phyloP scores from a whole-genome alignment of 2,888 invertebrate genomes.

The Leptogaster cylindrica region DNA sequence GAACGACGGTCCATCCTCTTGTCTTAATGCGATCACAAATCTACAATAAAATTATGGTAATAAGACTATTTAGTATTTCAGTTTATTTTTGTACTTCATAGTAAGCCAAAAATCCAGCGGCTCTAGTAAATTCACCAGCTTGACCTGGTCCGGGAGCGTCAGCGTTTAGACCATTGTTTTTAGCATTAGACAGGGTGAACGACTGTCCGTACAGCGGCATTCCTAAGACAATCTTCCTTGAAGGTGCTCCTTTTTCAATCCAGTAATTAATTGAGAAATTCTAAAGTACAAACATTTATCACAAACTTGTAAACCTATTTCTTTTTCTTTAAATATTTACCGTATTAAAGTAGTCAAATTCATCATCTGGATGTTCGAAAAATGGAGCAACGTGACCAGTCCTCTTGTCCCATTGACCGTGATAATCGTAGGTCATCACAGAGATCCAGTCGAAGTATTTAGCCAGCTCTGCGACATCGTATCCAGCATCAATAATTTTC shows the following conservation, averaged over 20 bases:
- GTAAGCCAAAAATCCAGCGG: conserved; percentile 85
- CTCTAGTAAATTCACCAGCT: conserved; percentile 84
- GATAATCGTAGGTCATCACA: conserved; percentile 91
- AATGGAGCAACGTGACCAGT: conserved; percentile 90
- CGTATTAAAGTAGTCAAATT: conserved; percentile 81
- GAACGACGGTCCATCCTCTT: conserved; percentile 80
- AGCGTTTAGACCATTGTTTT: conserved; percentile 73
- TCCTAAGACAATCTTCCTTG: conserved; percentile 84
- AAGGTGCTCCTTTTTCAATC: conserved; percentile 83
- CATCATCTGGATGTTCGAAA: conserved; percentile 82
- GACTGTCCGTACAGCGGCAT: conserved; percentile 90
- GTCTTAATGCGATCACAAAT: conserved; percentile 82
- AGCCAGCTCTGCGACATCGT: conserved; percentile 79
- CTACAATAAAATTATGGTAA: conserved; percentile 62
- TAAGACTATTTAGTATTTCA: not conserved
- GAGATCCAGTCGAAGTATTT: conserved; percentile 86
- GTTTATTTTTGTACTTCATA: conserved; percentile 70
- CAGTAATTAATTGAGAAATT: conserved; percentile 89
- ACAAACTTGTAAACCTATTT: not conserved
- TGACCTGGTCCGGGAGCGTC: conserved; percentile 79
- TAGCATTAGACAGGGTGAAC: conserved; percentile 71
- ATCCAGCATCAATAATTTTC: conserved; percentile 84
- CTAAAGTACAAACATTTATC: conserved; percentile 60
- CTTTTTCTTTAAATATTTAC: conserved; percentile 64
- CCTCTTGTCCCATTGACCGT: conserved; percentile 91